A percentile compares a stretch with the other conserved stretches of the same genome.
phyloP scores from a whole-genome alignment of 2,797 vertebrate genomes.

The Chanos chanos region DNA sequence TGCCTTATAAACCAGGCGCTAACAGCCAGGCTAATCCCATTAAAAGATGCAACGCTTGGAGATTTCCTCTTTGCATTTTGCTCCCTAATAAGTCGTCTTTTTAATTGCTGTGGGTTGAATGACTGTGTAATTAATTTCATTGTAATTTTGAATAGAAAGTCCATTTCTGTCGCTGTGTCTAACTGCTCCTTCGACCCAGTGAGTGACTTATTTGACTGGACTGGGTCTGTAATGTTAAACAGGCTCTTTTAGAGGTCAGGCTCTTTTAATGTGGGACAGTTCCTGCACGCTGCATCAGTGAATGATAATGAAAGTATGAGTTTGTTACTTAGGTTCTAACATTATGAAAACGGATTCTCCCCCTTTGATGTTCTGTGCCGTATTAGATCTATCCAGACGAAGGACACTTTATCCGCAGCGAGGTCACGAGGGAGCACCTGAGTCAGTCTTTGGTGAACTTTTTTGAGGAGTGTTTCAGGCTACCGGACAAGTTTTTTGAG shows the following conservation, averaged over 20 bases:
- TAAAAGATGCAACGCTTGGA: constrained; percentile 36
- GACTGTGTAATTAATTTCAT: constrained; percentile 30
- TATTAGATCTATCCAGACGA: constrained; percentile 94
- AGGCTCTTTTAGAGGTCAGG: not conserved
- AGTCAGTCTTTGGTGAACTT: constrained; percentile 89
- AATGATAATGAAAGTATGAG: no score
- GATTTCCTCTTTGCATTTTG: constrained; percentile 40
- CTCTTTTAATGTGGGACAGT: no score
- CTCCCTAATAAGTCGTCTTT: constrained; percentile 20
- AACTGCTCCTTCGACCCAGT: not conserved
- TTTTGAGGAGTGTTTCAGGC: constrained; percentile 90
- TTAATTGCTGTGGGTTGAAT: constrained; percentile 25
- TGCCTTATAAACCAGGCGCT: constrained; percentile 41
- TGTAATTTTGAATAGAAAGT: constrained; percentile 14
- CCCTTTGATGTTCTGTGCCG: constrained; percentile 4
- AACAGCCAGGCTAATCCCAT: constrained; percentile 59
- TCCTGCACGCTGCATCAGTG: no score
- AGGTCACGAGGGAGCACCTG: constrained; percentile 80
- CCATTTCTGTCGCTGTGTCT: not conserved
- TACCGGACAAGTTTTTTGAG: constrained; percentile 79
- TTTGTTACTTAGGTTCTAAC: no score
- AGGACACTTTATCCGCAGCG: constrained; percentile 85
- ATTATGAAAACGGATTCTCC: no score
- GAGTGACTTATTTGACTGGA: constrained; percentile 1
- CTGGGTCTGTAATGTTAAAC: not conserved